These are phyloP conservation scores for Bergia puertoricense DNA, from an alignment of 92 coral and sea anemone genomes.

Conservation along the genomic window DNA sequence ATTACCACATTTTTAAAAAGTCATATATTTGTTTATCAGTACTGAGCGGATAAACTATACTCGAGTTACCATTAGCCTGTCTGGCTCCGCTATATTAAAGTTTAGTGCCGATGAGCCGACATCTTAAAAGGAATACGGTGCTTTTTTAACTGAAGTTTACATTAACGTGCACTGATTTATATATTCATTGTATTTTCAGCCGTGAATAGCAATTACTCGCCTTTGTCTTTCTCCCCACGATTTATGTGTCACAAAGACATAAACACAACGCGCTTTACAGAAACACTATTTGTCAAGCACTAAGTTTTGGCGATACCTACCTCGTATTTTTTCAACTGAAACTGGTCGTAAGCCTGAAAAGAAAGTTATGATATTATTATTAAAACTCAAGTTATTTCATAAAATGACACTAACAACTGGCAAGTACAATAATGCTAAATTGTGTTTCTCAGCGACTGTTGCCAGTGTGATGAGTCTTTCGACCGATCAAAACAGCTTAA, in stretches of 20 bases:
- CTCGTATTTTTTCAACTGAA: constrained; percentile 82
- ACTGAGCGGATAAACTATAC: no score
- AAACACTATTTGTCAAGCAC: neutral
- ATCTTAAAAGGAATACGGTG: no score
- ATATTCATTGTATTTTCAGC: neutral
- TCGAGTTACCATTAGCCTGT: no score
- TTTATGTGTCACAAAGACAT: neutral
- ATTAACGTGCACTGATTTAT: no score
- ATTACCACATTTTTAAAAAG: no score
- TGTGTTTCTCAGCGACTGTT: neutral
- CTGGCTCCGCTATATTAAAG: no score
- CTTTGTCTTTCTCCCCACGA: constrained; percentile 9
- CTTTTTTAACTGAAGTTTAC: no score
- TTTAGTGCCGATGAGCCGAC: no score
- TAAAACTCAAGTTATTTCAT: no score
- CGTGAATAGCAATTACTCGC: neutral
- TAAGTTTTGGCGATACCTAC: constrained; percentile 54
- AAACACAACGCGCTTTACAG: neutral
- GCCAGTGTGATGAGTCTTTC: neutral
- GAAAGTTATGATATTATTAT: neutral
- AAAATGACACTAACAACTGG: neutral
- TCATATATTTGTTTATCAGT: no score
- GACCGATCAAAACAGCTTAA: neutral
- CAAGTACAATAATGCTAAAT: no score
- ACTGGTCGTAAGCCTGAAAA: constrained; percentile 85